Percentiles rank a stretch among this genome's conserved stretches.
phyloP scores from a whole-genome alignment of 2,113 vertebrate genomes.

The Chunga burmeisteri region DNA sequence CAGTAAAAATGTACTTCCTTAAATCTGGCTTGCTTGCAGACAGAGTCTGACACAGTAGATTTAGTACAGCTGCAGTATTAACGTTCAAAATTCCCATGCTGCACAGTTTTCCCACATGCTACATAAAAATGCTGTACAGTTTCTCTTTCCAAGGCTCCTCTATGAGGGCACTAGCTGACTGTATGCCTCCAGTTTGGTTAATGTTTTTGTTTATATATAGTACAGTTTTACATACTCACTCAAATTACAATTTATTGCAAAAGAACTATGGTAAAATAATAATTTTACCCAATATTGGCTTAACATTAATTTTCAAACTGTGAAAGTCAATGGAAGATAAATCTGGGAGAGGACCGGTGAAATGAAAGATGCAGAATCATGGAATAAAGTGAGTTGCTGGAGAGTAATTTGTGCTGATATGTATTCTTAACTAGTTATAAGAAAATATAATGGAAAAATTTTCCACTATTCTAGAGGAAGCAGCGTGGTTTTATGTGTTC shows the following conservation, averaged over 20 bases:
- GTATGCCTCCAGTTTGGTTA: slow-evolving; percentile 34
- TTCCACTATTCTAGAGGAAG: slow-evolving; percentile 14
- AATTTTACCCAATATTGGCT: slow-evolving; percentile 45
- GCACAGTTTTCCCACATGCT: slow-evolving; percentile 68
- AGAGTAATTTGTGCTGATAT: neutral
- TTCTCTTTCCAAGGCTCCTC: slow-evolving; percentile 56
- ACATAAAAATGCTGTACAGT: slow-evolving; percentile 67
- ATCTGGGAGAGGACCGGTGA: slow-evolving; percentile 38
- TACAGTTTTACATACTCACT: slow-evolving; percentile 7
- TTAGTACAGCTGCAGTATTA: slow-evolving; percentile 73
- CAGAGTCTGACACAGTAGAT: slow-evolving; percentile 67
- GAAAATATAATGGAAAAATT: neutral
- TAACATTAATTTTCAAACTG: slow-evolving; percentile 52
- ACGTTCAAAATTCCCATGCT: slow-evolving; percentile 62
- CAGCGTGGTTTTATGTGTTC: neutral
- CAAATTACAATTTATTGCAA: slow-evolving; percentile 25
- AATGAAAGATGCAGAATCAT: slow-evolving; percentile 33
- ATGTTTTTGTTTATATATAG: slow-evolving; percentile 59
- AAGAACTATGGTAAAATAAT: slow-evolving; percentile 32
- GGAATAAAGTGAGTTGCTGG: neutral
- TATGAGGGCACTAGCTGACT: slow-evolving; percentile 50
- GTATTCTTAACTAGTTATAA: slow-evolving; percentile 22
- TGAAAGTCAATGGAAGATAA: slow-evolving; percentile 41
- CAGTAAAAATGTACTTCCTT: slow-evolving; percentile 54
- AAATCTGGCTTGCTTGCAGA: slow-evolving; percentile 61